A percentile compares a stretch with the other conserved stretches of the same genome.
These are phyloP conservation scores for Pandemis heparana DNA, from an alignment of 2,888 invertebrate genomes.

Conservation along the genomic window DNA sequence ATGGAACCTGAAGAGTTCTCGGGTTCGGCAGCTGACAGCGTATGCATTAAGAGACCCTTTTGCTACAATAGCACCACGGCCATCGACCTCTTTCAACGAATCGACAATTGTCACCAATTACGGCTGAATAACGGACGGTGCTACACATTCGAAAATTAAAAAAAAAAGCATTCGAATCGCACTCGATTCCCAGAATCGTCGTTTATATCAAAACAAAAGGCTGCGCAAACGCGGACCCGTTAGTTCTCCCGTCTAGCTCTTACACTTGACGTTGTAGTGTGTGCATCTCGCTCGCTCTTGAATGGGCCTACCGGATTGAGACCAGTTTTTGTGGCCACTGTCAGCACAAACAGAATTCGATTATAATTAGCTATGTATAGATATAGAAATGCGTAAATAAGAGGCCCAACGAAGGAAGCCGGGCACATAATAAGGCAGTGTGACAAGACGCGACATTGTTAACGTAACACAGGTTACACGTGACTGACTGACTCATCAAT, in stretches of 20 bases:
- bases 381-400: constrained; percentile 33
- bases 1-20: no score
- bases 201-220: constrained; percentile 60
- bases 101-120: constrained; percentile 40
- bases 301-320: constrained; percentile 77
- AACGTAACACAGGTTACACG: no score
- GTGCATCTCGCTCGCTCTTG: constrained; percentile 68
- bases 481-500: no score
- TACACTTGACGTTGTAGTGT: constrained; percentile 45
- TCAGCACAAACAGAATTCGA: constrained; percentile 41
- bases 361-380: constrained; percentile 38
- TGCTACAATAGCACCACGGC: not conserved
- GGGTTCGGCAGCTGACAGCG: no score
- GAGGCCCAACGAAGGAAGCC: constrained; percentile 1
- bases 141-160: constrained; percentile 36
- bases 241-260: constrained; percentile 65
- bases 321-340: constrained; percentile 74
- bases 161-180: constrained; percentile 30
- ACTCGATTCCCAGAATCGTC: constrained; percentile 60
- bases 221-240: constrained; percentile 66
- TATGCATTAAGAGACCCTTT: no score
- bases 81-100: constrained; percentile 20
- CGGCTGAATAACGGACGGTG: constrained; percentile 31
- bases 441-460: no score
- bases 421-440: not conserved